These are phyloP conservation scores for Hassar affinis DNA, from an alignment of 2,113 vertebrate species.

Conservation along the genomic window DNA sequence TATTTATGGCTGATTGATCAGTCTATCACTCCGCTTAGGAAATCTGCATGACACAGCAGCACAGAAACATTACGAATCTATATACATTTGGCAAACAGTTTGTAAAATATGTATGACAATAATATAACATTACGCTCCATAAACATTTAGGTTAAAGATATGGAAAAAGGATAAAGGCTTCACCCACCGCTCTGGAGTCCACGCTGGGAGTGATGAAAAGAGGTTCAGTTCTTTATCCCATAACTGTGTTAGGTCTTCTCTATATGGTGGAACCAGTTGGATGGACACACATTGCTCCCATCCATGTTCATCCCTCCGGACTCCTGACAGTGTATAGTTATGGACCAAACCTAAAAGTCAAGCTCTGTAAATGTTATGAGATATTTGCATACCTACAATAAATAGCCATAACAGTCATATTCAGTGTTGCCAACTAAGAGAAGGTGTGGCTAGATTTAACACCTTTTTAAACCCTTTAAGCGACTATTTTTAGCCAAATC, in stretches of 20 bases:
- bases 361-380: background rate
- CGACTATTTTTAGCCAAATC: no score
- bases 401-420: no score
- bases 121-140: background rate
- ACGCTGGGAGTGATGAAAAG: conserved; percentile 68
- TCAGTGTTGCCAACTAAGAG: background rate
- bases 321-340: conserved; percentile 70
- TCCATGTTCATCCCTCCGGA: conserved; percentile 64
- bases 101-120: background rate
- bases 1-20: background rate
- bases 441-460: background rate
- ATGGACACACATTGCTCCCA: conserved; percentile 80
- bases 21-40: background rate
- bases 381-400: background rate
- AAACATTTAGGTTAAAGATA: background rate
- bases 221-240: conserved; percentile 79
- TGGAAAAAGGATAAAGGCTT: background rate
- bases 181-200: conserved; percentile 71
- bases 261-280: conserved; percentile 70
- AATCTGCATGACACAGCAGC: background rate
- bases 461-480: background rate
- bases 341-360: conserved; percentile 76
- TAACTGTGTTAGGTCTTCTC: conserved; percentile 62
- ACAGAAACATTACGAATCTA: background rate
- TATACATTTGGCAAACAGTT: background rate